Conservation (phyloP, 2,888 invertebrate species). For the Podotricha telesiphe region DNA sequence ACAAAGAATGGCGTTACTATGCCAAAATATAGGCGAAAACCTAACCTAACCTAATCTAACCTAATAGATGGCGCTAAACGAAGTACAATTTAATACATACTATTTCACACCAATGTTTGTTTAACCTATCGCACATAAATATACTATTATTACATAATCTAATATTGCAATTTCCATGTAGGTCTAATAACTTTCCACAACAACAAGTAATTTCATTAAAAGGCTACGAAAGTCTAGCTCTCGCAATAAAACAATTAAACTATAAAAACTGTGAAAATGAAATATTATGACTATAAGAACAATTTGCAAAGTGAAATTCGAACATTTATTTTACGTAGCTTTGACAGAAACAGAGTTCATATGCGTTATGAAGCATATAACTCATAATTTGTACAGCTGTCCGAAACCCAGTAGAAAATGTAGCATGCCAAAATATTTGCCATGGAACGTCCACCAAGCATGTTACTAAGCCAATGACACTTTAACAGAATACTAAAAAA, state of each 20-base stretch:
- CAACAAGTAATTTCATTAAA: background rate
- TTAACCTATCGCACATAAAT: no score
- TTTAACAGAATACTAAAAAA: slow-evolving; percentile 28
- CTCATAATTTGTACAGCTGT: slow-evolving; percentile 14
- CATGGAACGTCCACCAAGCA: slow-evolving; percentile 4
- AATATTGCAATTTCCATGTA: no score
- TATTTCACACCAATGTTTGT: no score
- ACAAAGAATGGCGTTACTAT: no score
- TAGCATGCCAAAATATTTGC: slow-evolving; percentile 18
- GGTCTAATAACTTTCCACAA: background rate
- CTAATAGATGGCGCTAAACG: no score
- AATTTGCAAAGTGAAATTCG: slow-evolving; percentile 1
- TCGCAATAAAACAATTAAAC: background rate
- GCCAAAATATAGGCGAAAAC: no score
- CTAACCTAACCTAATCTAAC: no score
- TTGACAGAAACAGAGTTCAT: slow-evolving; percentile 10
- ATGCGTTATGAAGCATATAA: background rate
- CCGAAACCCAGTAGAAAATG: background rate
- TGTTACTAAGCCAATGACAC: slow-evolving; percentile 24
- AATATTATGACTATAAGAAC: background rate
- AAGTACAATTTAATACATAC: no score
- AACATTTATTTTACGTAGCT: slow-evolving; percentile 8
- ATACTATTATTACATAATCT: no score
- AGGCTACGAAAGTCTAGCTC: background rate
- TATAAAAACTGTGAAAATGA: background rate